Percentiles rank a stretch among this genome's conserved stretches.
These are phyloP conservation scores for Copidosoma aretas DNA, from an alignment of 2,888 invertebrate species.

Conservation along the genomic window DNA sequence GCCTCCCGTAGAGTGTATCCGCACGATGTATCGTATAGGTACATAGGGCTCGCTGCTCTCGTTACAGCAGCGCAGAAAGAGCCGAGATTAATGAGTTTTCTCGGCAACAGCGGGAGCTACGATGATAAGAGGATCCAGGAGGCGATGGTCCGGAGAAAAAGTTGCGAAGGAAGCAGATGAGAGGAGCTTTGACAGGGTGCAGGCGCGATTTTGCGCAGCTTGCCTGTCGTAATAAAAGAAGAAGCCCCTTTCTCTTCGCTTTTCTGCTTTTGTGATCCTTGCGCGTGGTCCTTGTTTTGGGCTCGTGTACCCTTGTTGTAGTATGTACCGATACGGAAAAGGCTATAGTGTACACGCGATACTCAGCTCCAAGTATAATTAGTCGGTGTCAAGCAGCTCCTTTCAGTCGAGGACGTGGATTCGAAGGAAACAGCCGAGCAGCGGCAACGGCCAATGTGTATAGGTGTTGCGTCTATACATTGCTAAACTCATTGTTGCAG, in stretches of 20 bases:
- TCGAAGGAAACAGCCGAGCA: conserved; percentile 3
- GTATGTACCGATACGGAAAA: too few relatives aligned
- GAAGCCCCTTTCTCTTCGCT: conserved; percentile 1
- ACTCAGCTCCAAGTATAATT: conserved; percentile 18
- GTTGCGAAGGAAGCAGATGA: background rate
- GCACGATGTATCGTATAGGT: too few relatives aligned
- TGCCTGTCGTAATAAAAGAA: conserved; percentile 15
- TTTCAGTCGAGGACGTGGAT: conserved; percentile 8
- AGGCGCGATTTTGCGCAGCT: conserved; percentile 8
- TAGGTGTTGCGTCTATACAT: background rate
- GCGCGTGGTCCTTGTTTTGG: too few relatives aligned
- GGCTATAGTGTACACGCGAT: too few relatives aligned
- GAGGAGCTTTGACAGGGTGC: conserved; percentile 18
- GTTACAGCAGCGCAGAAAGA: too few relatives aligned
- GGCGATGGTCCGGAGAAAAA: too few relatives aligned
- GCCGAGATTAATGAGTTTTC: conserved; percentile 48
- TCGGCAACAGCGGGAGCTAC: conserved; percentile 13
- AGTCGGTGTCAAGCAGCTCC: conserved; percentile 21
- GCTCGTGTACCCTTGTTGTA: too few relatives aligned
- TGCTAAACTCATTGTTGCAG: background rate
- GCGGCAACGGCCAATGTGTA: too few relatives aligned
- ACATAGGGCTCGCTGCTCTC: background rate
- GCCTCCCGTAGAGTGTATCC: background rate
- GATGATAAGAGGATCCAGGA: background rate
- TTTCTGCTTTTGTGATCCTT: background rate